Base-by-base conservation (phyloP, 2,888 invertebrate species). In the Platypus cylindrus region DNA sequence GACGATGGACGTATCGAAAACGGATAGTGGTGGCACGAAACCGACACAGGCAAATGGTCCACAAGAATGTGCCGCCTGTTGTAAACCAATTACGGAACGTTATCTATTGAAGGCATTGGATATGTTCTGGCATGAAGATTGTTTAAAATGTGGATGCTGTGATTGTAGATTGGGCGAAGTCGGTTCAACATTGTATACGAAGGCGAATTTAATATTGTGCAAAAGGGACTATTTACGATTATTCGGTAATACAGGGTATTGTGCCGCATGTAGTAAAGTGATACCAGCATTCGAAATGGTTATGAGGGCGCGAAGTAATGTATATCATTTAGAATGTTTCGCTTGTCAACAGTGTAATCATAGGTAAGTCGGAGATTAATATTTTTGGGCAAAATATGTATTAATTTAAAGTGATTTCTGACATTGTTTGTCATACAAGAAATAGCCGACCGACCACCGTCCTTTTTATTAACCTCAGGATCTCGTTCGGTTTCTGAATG, bases 221-320 rank as follows among this genome's bases (percentile, higher is more conserved):
- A 85, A 90, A 64, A 71, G 93, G 58, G 94, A 95, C 64, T 95
- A 95, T 67, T 74, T 95, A 60, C 84, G 93, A 68, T 70, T 95
- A 59, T 95, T 95, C 59, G 94, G 94, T 35, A 87, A 85, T 57
- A 93, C 91, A 11, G 94, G 94, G 17, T 87, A 87, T 64, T 97
- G 95, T 65, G 86, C 94, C 17, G 94, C 94, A 13, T 97, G 97
- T 68, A 84, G 84, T 60, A 95, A 95, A 67, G 86, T 89, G 58
- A 97, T 97, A 59, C 95, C 95, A 3, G 94, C 95, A 32, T 95
- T 94, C 62, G 95, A 97, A 66, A 93, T 95, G 93, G 95, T 95
- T 50, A 97, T 97, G 95, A 73, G 94, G 48, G 94, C 94, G 28
- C 78, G 89, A 52, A 86, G 82, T 63, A 94, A 95, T 58, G 95